Evolutionary conservation across 2,113 vertebrate species (phyloP).

Genomic region (Notarius lentiginosus): DNA sequence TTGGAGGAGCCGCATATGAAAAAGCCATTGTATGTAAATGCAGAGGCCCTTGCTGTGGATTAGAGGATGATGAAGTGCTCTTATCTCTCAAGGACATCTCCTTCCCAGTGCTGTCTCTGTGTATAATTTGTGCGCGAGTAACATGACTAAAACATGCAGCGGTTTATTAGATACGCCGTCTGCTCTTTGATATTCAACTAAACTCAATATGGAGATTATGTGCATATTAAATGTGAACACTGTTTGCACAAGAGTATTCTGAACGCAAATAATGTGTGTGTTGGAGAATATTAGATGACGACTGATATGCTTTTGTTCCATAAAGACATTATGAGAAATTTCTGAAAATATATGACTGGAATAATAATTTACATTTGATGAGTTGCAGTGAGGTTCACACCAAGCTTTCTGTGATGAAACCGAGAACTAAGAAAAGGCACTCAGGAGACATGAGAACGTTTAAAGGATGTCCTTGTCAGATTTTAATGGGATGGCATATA

Average conservation of each 20-base stretch:
- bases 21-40: constrained; percentile 17
- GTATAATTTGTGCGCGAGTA: constrained; percentile 5
- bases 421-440: neutral
- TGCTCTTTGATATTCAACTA: constrained; percentile 18
- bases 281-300: constrained; percentile 1
- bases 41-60: neutral
- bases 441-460: neutral
- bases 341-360: neutral
- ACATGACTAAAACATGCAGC: constrained; percentile 26
- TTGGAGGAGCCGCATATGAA: neutral
- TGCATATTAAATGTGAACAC: constrained; percentile 11
- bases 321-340: neutral
- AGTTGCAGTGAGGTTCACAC: neutral
- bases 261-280: neutral
- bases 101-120: neutral
- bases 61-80: constrained; percentile 13
- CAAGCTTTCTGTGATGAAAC: neutral
- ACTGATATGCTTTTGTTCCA: neutral
- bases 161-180: constrained; percentile 22
- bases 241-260: neutral
- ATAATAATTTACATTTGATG: neutral
- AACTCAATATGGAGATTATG: constrained; percentile 24
- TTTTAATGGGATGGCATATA: neutral
- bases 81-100: constrained; percentile 25
- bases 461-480: neutral